A percentile compares a stretch with the other conserved stretches of the same genome.
phyloP scores from a whole-genome alignment of 35 echinoderm and acorn worm species.

The Apostichopus japonicus region DNA sequence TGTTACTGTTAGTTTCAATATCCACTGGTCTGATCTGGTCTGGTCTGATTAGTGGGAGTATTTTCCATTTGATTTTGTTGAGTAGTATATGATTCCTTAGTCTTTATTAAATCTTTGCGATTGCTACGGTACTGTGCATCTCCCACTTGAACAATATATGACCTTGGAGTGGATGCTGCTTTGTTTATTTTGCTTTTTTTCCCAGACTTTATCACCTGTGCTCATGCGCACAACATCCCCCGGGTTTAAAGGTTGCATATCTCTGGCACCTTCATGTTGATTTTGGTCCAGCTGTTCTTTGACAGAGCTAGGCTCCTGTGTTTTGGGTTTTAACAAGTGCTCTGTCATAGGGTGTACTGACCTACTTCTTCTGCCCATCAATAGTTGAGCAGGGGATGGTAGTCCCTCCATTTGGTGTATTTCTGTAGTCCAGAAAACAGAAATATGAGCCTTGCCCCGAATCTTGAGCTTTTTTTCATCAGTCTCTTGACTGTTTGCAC shows the following conservation, averaged over 20 bases:
- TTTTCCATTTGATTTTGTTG: not conserved
- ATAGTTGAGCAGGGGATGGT: constrained; percentile 50
- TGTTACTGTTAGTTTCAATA: too few species aligned
- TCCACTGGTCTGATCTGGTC: too few species aligned
- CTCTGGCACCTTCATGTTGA: constrained; percentile 27
- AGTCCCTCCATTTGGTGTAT: constrained; percentile 45
- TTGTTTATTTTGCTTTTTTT: not conserved
- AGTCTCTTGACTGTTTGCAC: constrained; percentile 51
- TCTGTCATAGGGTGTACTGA: not conserved
- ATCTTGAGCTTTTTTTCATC: constrained; percentile 53
- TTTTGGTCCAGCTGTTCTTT: constrained; percentile 21
- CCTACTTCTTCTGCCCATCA: constrained; percentile 53
- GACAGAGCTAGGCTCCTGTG: not conserved
- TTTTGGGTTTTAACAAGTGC: constrained; percentile 26
- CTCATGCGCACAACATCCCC: constrained; percentile 28
- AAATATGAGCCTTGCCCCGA: constrained; percentile 63
- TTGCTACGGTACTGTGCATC: not conserved
- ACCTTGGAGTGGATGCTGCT: not conserved
- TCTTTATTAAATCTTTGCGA: constrained; percentile 18
- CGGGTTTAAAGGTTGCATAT: not conserved
- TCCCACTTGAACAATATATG: not conserved
- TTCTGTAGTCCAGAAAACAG: constrained; percentile 52
- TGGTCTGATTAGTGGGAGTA: too few species aligned
- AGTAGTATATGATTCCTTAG: not conserved
- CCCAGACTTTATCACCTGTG: not conserved